Base-by-base conservation (phyloP, 2,888 invertebrate genomes). In the Aelia acuminata region DNA sequence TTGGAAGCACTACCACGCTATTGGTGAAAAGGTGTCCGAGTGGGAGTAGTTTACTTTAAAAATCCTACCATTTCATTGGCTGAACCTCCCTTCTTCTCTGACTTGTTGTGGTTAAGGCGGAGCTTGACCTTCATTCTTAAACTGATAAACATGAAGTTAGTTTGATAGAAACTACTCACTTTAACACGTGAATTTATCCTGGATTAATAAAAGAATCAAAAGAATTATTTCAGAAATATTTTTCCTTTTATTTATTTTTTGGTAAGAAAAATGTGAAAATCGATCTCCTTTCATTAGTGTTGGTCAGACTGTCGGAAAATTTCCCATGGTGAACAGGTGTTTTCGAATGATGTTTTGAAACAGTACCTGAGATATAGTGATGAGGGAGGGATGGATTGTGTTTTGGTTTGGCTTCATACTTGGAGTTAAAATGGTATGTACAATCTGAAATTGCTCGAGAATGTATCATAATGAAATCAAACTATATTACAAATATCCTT, bases 311-410 rank as follows among this genome's bases (percentile, higher is more conserved):
- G 93, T 94, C 94, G 94, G 95, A 95, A 95, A 95, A 95, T 94
- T 89, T 94, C 93, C 93, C 93, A 93, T 92, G 93, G 93, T 93
- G 94, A 95, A 95, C 96, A 96, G 96, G 96, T 96, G 96, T 95
- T 95, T 94, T 89, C 89, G 90, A 90, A 90, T 86, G 88, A 89
- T 90, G 90, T 90, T 90, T 90, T 90, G 89, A 90, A 90, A 89
- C 87, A 87, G 87, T 87, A 87, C 80, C 87, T 49, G 87, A 87
- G 50, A 49, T 57, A n/a, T 80, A 49, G 35, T 84, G 75, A 7
- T 39, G 50, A 75, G 31, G 87, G 80, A 49, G 48, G 50, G 84
- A 75, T 49, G 70, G 87, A 35, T 84, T 20, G 84, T 80, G 53
- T n/a, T 31, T 80, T 18, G 53, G 48, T 47, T 80, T 80, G 87